Evolutionary conservation across 2,797 vertebrate genomes (phyloP), one percentile per base, ranked within the genome.

Genomic region (Sebastes elongatus): DNA sequence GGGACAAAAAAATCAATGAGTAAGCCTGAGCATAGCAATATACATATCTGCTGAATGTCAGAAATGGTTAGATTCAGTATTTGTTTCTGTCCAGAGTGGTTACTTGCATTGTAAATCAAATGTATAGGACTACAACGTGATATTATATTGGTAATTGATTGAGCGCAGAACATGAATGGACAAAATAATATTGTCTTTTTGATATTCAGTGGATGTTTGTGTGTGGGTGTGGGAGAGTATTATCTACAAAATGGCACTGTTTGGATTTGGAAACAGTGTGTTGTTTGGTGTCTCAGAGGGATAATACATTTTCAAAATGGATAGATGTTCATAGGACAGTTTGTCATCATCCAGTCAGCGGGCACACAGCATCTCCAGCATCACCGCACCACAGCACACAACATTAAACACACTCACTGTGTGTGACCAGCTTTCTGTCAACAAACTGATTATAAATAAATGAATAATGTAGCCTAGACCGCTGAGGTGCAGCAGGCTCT

Each of bases 1-100:
- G 97, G 35, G 97, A 97, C 91, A 99, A 99, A 93, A 99, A 98
- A 94, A 97, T 99, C 84, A 97, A 97, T 63, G 98, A 99, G 98
- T 99, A 95, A 97, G 98, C 7, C 56, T 7, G 14, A 63, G 7
- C 28, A 35, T 8, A 4, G 16, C 66, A 42, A 6, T 30, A 57
- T 16, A 3, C 6, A 65, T 80, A 64, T 61, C 60, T 20, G n/a
- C 30, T 5, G 3, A 49, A 25, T 25, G 22, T 66, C 49, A 33
- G 2, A 32, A 33, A 25, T 10, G 11, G 32, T 61, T 55, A 14
- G 2, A 46, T 59, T 38, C 8, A 30, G 5, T 13, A 5, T 18
- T 8, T 16, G 22, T 82, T 71, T 56, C 27, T 65, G 0, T 46
- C 25, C n/a, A 55, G 7, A 30, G 13, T 4, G 3, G 6, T 55